Conservation (phyloP, 2,888 invertebrate species). For the Andricus quercusramuli region DNA sequence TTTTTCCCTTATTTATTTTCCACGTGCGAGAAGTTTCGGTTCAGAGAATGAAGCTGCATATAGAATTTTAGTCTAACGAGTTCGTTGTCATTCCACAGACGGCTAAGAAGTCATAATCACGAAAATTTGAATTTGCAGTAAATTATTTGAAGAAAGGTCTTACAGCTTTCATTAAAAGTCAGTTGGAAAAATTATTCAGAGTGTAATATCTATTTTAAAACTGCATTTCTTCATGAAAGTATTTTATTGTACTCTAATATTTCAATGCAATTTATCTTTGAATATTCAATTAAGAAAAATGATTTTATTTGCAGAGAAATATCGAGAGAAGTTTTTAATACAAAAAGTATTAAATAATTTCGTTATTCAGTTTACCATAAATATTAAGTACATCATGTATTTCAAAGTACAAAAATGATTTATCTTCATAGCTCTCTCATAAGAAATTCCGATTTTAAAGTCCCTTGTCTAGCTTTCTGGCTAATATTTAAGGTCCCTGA, state of each 20-base stretch:
- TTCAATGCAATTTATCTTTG: no score
- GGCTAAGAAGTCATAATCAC: neutral
- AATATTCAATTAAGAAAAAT: neutral
- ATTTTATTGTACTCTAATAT: no score
- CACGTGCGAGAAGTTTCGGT: neutral
- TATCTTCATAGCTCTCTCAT: neutral
- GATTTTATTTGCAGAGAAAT: neutral
- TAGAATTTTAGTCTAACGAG: neutral
- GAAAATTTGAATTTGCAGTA: neutral
- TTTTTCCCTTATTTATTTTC: neutral
- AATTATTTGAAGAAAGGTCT: neutral
- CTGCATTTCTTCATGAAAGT: no score
- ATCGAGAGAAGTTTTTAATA: neutral
- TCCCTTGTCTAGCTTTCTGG: neutral
- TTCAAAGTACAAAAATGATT: neutral
- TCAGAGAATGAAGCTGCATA: neutral
- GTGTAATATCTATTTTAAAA: no score
- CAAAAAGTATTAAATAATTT: neutral
- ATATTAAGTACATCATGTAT: neutral
- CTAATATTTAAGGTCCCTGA: neutral
- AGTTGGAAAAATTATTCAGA: no score
- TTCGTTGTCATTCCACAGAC: neutral
- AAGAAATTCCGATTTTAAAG: neutral
- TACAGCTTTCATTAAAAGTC: neutral
- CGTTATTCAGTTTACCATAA: neutral